Evolutionary conservation across 2,888 invertebrate genomes (phyloP), one percentile per base, ranked within the genome.

Genomic region (Kryphioiulus occultus): DNA sequence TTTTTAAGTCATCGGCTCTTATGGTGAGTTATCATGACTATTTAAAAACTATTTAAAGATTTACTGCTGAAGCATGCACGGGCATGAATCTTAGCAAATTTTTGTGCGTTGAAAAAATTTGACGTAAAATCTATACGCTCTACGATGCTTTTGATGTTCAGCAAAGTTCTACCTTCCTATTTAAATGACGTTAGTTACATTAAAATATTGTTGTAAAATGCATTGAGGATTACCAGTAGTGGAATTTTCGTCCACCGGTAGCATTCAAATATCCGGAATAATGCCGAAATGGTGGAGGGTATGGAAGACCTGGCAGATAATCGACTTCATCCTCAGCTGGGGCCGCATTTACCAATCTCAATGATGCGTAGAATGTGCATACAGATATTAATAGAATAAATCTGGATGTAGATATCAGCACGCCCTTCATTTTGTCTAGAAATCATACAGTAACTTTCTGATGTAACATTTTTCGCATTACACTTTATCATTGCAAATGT

Each of bases 231-330:
- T 90, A 92, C 92, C 92, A 92, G 88, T 88, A 89, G 88, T 90
- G 90, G 2, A 90, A 86, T 87, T 86, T 88, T 68, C 88, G 88
- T 10, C 89, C 89, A 30, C 90, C 90, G 4, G 91, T 90, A 10
- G 91, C 92, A 85, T 92, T 90, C 53, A 92, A 90, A 89, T 92
- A 92, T 10, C 92, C 92, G 22, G 92, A 92, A 89, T 92, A 92
- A 59, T 92, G 92, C 88, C 90, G 91, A 90, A 92, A 92, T 35
- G 91, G 91, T 88, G 91, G 90, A 17, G 88, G 89, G 35, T 35
- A 84, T 15, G 89, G 87, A 32, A 92, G 90, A 12, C 92, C 92
- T 3, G 92, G 92, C 84, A 92, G 89, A 59, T 90, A 87, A 3
- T 86, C 90, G 5, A 93, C 91, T 87, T 91, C 89, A 89, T 93